phyloP scores from a whole-genome alignment of 2,797 vertebrate genomes.

The Ctenosaura bakeri region DNA sequence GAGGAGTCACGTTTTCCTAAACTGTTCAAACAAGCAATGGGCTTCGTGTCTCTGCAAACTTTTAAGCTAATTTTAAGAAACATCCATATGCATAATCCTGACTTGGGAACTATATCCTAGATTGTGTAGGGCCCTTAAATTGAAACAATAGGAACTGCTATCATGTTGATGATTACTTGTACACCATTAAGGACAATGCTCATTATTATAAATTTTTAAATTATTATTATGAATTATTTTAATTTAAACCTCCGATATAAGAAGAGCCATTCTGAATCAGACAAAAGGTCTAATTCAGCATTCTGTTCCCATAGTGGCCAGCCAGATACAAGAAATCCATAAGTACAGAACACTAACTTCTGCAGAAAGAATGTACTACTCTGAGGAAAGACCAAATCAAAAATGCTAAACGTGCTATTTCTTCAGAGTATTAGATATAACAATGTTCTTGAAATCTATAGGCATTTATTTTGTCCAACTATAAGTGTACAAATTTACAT shows the following conservation, averaged over 20 bases:
- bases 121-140: background rate
- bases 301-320: too few relatives aligned
- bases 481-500: background rate
- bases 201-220: too few relatives aligned
- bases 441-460: too few relatives aligned
- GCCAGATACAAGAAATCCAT: background rate
- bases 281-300: background rate
- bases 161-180: background rate
- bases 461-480: background rate
- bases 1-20: background rate
- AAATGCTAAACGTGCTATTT: background rate
- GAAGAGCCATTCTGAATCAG: background rate
- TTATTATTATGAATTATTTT: background rate
- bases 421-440: too few relatives aligned
- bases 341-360: background rate
- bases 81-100: accelerated
- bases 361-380: background rate
- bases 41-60: accelerated
- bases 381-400: background rate
- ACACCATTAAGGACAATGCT: background rate
- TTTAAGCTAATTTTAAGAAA: background rate
- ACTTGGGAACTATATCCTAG: background rate
- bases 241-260: background rate
- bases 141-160: background rate
- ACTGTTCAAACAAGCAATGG: constrained; percentile 21